Base-by-base conservation (phyloP, 2,797 vertebrate species). In the Sebastiscus tertius region DNA sequence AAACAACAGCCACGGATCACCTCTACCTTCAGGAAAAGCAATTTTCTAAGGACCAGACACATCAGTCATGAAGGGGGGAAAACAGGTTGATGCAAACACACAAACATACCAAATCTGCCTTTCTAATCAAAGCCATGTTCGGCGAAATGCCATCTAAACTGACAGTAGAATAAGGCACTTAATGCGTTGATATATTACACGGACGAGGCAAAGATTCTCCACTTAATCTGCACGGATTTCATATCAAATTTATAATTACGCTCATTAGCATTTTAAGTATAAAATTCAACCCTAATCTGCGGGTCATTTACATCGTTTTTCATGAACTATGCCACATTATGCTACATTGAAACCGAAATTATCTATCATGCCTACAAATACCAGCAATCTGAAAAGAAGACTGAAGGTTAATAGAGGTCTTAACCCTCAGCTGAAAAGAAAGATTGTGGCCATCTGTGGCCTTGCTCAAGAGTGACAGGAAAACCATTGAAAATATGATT, bases 211-310 rank as follows among this genome's bases (percentile, higher is more conserved):
- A 49, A 75, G 52, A 86, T 77, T 76, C 42, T 70, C 60, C 12
- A 31, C 18, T 78, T 81, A 74, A 84, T 87, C 73, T 78, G 71
- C 42, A 73, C 39, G 74, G 64, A 81, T 88, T 88, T 80, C 64
- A 64, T 80, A 87, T 86, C 73, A 71, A 81, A 84, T 80, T 78
- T 46, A 58, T 86, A 83, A 92, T 92, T 88, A 74, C 12, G 52
- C 64, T 79, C 79, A 89, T 93, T 92, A 90, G 82, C 90, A 95
- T 91, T 91, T 88, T 84, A 78, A 92, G 91, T 85, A 82, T 42
- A 80, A 85, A 86, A 87, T 78, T 68, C 66, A 79, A 54, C 75
- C 55, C 69, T 89, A 88, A 89, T 93, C 84, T 84, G 77, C 31
- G 62, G 78, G 65, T 61, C 81, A 83, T 90, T 91, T 77, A 66